Conservation (phyloP, 2,888 invertebrate species). For the Auanema freiburgensis region DNA sequence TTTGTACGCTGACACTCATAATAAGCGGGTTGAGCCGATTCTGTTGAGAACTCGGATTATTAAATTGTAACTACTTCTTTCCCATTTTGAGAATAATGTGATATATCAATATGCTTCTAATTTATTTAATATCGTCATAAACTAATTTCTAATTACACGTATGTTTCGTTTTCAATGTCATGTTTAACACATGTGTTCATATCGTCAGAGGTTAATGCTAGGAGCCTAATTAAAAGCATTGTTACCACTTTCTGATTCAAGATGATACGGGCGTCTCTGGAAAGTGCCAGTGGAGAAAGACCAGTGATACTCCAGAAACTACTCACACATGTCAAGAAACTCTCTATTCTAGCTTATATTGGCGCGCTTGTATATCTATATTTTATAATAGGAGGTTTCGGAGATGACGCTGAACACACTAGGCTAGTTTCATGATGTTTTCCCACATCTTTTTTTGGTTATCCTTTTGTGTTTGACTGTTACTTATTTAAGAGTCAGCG, state of each 20-base stretch:
- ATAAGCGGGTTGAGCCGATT: no score
- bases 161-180: no score
- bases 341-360: slow-evolving; percentile 6
- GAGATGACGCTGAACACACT: slow-evolving; percentile 17
- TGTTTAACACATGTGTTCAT: no score
- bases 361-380: slow-evolving; percentile 10
- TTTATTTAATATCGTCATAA: no score
- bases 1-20: no score
- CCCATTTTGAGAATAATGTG: no score
- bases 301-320: slow-evolving; percentile 4
- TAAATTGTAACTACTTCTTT: no score
- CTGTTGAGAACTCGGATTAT: no score
- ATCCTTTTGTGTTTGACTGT: background rate
- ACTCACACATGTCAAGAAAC: slow-evolving; percentile 2
- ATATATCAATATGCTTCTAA: no score
- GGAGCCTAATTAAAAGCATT: background rate
- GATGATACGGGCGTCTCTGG: slow-evolving; percentile 13
- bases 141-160: no score
- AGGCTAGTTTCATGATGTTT: slow-evolving; percentile 9
- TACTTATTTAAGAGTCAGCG: slow-evolving; percentile 34
- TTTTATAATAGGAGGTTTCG: slow-evolving; percentile 8
- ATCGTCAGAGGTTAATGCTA: no score
- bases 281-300: slow-evolving; percentile 12
- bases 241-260: slow-evolving; percentile 3
- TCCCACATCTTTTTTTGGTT: background rate